Evolutionary conservation across 2,888 invertebrate species (phyloP).

Genomic region (Eristalinus sepulchralis): DNA sequence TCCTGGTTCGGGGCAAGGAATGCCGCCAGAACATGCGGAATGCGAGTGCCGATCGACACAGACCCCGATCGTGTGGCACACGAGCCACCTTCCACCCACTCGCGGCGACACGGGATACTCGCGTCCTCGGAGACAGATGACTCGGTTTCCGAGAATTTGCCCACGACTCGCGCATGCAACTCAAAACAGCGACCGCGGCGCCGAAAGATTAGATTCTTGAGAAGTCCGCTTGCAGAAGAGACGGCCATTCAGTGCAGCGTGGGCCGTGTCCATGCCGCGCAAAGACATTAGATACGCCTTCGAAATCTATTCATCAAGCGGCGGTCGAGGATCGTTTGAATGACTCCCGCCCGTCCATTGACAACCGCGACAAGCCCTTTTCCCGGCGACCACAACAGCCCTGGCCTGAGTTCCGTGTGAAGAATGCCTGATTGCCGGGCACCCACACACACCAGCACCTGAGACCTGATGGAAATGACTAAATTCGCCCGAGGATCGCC

Average conservation of each 20-base stretch:
- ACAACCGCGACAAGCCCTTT: not conserved
- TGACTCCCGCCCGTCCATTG: not conserved
- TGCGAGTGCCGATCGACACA: not conserved
- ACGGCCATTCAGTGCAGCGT: not conserved
- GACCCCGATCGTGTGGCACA: not conserved
- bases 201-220: not conserved
- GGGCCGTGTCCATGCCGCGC: not conserved
- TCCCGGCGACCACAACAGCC: not conserved
- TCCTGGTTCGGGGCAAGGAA: not conserved
- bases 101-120: not conserved
- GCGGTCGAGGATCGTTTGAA: not conserved
- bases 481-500: not conserved
- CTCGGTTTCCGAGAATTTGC: not conserved
- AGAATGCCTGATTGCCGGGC: conserved; percentile 29
- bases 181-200: not conserved
- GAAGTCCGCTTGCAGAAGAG: not conserved
- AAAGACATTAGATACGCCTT: not conserved
- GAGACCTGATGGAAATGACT: conserved; percentile 28
- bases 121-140: not conserved
- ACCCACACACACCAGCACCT: conserved; percentile 13
- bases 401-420: not conserved
- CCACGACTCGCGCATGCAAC: not conserved
- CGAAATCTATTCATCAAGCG: not conserved
- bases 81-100: not conserved
- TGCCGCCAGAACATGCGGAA: not conserved